Conservation (phyloP, 2,888 invertebrate genomes). For the Pelosia muscerda region DNA sequence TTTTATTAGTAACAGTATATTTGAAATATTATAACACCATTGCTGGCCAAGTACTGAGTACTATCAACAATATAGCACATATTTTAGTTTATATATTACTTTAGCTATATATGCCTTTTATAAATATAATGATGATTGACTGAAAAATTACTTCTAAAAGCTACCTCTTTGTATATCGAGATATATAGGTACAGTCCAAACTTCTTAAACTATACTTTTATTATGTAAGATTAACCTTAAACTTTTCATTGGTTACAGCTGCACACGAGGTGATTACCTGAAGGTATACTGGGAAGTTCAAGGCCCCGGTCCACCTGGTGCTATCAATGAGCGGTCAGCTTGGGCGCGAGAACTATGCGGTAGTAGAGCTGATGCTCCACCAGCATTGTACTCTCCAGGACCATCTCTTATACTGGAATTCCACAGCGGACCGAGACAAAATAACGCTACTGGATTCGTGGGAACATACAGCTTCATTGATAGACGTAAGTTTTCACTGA, state of each 20-base stretch:
- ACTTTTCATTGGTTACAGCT: conserved; percentile 86
- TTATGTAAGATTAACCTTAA: neutral
- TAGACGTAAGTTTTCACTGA: conserved; percentile 87
- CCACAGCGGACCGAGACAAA: conserved; percentile 86
- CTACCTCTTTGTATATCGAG: neutral
- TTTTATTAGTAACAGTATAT: conserved; percentile 27
- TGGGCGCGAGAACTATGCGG: conserved; percentile 92
- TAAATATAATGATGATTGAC: neutral
- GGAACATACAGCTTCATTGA: conserved; percentile 93
- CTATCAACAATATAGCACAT: neutral
- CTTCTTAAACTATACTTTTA: neutral
- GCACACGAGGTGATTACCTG: conserved; percentile 91
- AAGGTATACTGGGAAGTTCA: conserved; percentile 93
- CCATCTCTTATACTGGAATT: conserved; percentile 92
- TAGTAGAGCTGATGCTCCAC: conserved; percentile 89
- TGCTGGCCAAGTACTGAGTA: neutral
- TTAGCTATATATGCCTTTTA: neutral
- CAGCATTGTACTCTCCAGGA: conserved; percentile 91
- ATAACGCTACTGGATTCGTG: conserved; percentile 89
- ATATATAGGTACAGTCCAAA: neutral
- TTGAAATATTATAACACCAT: conserved; percentile 2
- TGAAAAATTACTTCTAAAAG: neutral
- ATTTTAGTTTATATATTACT: neutral
- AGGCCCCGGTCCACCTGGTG: conserved; percentile 89
- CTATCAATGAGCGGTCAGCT: conserved; percentile 91